Percentiles rank a stretch among this genome's conserved stretches.
phyloP scores from a whole-genome alignment of 1,140 invertebrate species.

The Drosophila sturtevanti region DNA sequence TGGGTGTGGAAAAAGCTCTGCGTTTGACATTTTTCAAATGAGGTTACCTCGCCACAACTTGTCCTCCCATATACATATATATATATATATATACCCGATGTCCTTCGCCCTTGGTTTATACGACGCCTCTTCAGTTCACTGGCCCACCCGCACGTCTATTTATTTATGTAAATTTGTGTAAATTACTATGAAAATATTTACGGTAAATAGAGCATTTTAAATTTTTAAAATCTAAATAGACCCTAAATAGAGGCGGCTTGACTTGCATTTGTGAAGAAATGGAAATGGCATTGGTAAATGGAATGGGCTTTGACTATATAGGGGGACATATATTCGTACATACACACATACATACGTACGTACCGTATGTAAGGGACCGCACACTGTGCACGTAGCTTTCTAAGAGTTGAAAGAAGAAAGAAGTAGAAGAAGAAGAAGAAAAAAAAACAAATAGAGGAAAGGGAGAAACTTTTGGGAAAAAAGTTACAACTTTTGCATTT shows the following conservation, averaged over 20 bases:
- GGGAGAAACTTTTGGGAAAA: conserved; percentile 43
- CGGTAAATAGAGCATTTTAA: conserved; percentile 76
- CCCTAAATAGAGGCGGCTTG: conserved; percentile 28
- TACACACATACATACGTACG: neutral
- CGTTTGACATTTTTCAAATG: conserved; percentile 79
- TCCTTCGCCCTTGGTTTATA: neutral
- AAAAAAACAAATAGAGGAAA: neutral
- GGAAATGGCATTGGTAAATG: conserved; percentile 28
- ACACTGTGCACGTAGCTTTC: conserved; percentile 58
- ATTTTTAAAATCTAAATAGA: conserved; percentile 69
- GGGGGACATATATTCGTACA: neutral
- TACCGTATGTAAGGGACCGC: conserved; percentile 23
- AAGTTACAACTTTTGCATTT: conserved; percentile 60
- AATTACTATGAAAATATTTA: conserved; percentile 80
- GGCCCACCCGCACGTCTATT: conserved; percentile 24
- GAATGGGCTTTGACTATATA: neutral
- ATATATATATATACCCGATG: neutral
- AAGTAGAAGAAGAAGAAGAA: too few species aligned
- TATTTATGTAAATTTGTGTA: conserved; percentile 79
- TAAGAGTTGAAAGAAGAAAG: neutral
- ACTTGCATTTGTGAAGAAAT: conserved; percentile 17
- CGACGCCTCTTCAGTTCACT: neutral
- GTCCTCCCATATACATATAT: neutral
- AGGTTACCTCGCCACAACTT: conserved; percentile 51
- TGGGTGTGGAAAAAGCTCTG: conserved; percentile 42